Conservation (phyloP, 2,113 vertebrate species). For the Eira barbara region DNA sequence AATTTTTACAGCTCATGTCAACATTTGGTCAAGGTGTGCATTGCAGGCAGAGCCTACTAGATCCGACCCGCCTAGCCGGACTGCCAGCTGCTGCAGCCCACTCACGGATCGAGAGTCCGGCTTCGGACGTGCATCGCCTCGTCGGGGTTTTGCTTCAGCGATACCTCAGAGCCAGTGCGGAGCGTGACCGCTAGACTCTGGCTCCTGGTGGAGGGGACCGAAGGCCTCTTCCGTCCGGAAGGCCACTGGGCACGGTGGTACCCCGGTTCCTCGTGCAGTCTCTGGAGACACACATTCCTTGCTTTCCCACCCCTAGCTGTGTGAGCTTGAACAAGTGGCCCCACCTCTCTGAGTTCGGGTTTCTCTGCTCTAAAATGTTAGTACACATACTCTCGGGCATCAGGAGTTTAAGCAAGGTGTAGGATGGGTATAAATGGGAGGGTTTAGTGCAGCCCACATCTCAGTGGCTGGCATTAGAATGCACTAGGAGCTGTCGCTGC, state of each 20-base stretch:
- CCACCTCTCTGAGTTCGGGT: background rate
- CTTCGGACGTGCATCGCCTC: background rate
- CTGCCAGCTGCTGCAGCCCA: background rate
- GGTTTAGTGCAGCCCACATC: background rate
- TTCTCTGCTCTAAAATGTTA: background rate
- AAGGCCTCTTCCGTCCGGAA: background rate
- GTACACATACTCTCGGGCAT: too few relatives aligned
- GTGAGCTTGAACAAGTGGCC: background rate
- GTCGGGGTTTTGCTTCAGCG: background rate
- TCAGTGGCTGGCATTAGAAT: background rate
- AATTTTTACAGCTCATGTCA: background rate
- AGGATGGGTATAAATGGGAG: background rate
- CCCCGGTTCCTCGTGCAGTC: background rate
- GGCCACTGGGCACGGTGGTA: background rate
- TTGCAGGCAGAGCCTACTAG: background rate
- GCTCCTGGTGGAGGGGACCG: background rate
- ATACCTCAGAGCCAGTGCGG: background rate
- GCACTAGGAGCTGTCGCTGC: background rate
- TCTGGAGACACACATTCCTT: background rate
- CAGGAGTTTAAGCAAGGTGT: background rate
- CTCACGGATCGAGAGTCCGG: background rate
- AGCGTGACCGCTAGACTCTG: background rate
- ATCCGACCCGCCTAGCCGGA: fast-evolving
- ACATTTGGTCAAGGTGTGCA: background rate
- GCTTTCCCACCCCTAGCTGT: background rate